phyloP scores from a whole-genome alignment of 2,797 vertebrate genomes.

The Falco peregrinus region DNA sequence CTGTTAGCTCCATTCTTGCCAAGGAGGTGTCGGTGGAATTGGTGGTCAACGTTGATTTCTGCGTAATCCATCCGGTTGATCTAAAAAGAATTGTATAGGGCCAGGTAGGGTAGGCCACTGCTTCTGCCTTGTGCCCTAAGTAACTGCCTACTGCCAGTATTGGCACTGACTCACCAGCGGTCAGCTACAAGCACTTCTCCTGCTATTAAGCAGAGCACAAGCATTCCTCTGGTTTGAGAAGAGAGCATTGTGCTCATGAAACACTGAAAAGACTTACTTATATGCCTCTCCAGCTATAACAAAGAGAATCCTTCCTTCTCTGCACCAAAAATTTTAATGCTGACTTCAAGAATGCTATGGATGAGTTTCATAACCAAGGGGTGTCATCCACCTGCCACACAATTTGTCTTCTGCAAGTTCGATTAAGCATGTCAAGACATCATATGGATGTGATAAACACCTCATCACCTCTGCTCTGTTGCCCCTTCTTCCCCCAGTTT shows the following conservation, averaged over 20 bases:
- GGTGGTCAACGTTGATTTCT: constrained; percentile 96
- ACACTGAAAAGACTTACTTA: too few relatives aligned
- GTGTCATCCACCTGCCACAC: neutral
- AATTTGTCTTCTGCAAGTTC: neutral
- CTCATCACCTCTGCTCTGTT: neutral
- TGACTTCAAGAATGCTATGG: neutral
- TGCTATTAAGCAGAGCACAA: neutral
- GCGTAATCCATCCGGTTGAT: constrained; percentile 95
- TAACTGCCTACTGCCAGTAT: neutral
- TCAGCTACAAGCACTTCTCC: neutral
- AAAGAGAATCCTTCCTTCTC: neutral
- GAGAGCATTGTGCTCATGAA: neutral
- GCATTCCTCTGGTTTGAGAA: neutral
- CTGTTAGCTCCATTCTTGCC: constrained; percentile 98
- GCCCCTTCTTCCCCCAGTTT: neutral
- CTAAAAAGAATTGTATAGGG: constrained; percentile 65
- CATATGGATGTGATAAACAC: neutral
- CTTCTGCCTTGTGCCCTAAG: neutral
- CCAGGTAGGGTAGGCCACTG: neutral
- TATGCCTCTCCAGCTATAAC: neutral
- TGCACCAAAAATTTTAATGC: neutral
- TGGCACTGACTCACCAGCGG: neutral
- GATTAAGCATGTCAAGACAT: neutral
- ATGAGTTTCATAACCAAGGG: neutral
- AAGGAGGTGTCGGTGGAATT: constrained; percentile 97